Evolutionary conservation across 2,113 vertebrate species (phyloP), one percentile per base, ranked within the genome.

Genomic region (Gracilinanus agilis): DNA sequence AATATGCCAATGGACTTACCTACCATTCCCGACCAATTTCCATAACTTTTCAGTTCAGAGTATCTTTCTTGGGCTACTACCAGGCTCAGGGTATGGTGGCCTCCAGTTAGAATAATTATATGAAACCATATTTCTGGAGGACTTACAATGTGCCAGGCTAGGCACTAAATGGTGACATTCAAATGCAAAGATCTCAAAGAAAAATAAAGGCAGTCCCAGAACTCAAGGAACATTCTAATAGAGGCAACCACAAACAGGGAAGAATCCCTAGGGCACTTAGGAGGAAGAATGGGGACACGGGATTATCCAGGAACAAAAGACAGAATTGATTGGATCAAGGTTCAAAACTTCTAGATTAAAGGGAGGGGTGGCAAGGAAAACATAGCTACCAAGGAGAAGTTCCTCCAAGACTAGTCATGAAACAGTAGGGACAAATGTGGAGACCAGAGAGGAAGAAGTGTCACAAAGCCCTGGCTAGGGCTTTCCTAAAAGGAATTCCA

Each of bases 381-480:
- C 23, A 9, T 8, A 56, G 55, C 24, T 1, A 25, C 55, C 55
- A 56, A 24, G 24, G 55, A 56, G 67, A 34, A 67, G 12, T 1
- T 67, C 27, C 12, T 67, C 3, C 29, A 67, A 29, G 11, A 67
- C 61, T 9, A 56, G 29, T 34, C 29, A 34, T 67, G 67, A n/a
- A 61, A 27, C 27, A n/a, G 34, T 4, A 75, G 34, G 67, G 49
- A 49, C 49, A 49, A 49, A 34, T 75, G 34, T n/a, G 29, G 67
- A 75, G 19, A 5, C 67, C 53, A 91, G 94, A 55, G 90, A 90
- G 54, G 91, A 44, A 96, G 29, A 94, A 94, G 24, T 53, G 11
- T 34, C 21, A 27, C 27, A 90, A 90, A 90, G 34, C 16, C 67
- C 27, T 21, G 8, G 29, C 27, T 21, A 27, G 53, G 89, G 16